Percentiles rank a stretch among this genome's conserved stretches.
phyloP scores from a whole-genome alignment of 1,140 invertebrate genomes.

The Drosophila mojavensis region DNA sequence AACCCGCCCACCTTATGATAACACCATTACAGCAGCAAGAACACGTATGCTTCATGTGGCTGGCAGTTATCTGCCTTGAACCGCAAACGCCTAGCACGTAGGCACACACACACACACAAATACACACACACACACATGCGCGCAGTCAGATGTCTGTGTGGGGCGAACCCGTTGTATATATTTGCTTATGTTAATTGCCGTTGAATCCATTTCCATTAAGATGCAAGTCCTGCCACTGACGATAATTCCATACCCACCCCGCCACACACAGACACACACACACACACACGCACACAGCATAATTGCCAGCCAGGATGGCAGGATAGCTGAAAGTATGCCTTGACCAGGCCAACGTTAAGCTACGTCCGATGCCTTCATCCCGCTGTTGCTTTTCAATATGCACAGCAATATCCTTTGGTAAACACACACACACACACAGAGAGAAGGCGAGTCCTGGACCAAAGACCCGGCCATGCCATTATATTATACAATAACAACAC shows the following conservation, averaged over 20 bases:
- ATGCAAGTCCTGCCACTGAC: slow-evolving; percentile 78
- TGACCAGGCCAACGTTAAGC: slow-evolving; percentile 74
- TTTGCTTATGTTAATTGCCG: slow-evolving; percentile 84
- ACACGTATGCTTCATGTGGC: slow-evolving; percentile 62
- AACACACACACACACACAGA: slow-evolving; percentile 58
- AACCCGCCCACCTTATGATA: slow-evolving; percentile 77
- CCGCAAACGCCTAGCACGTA: slow-evolving; percentile 76
- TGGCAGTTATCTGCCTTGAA: slow-evolving; percentile 61
- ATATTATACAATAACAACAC: slow-evolving; percentile 78
- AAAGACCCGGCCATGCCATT: slow-evolving; percentile 56
- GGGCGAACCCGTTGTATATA: slow-evolving; percentile 71
- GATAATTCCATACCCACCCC: slow-evolving; percentile 74
- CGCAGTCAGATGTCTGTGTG: slow-evolving; percentile 27
- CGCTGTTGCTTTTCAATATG: slow-evolving; percentile 77
- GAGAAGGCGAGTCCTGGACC: slow-evolving; percentile 2
- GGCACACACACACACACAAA: slow-evolving; percentile 6
- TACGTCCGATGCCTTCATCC: slow-evolving; percentile 46
- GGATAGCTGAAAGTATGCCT: slow-evolving; percentile 66
- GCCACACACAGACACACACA: slow-evolving; percentile 26
- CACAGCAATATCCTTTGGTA: slow-evolving; percentile 81
- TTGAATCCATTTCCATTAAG: slow-evolving; percentile 84
- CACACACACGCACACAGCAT: slow-evolving; percentile 42
- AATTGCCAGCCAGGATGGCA: slow-evolving; percentile 60
- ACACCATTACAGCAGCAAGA: slow-evolving; percentile 70
- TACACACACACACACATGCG: slow-evolving; percentile 9